Evolutionary conservation across 2,113 vertebrate genomes (phyloP).

Genomic region (Clinocottus analis): DNA sequence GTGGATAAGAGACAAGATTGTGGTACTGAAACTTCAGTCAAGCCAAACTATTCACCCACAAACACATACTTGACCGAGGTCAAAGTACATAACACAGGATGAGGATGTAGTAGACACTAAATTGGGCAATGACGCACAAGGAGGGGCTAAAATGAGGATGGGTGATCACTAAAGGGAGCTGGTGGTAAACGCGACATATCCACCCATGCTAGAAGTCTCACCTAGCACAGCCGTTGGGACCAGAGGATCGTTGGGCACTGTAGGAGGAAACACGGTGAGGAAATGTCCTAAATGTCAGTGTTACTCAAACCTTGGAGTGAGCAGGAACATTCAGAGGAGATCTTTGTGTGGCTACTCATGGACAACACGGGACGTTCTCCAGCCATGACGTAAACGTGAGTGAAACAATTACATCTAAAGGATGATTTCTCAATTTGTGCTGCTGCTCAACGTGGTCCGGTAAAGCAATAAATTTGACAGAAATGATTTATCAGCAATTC

Average conservation of each 20-base stretch:
- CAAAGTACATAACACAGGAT: not conserved
- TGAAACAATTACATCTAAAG: not conserved
- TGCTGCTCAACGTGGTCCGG: not conserved
- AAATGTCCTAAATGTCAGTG: conserved; percentile 36
- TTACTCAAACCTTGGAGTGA: not conserved
- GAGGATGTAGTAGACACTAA: conserved; percentile 20
- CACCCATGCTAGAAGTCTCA: conserved; percentile 85
- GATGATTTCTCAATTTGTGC: not conserved
- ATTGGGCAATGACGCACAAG: conserved; percentile 10
- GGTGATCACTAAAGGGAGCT: conserved; percentile 41
- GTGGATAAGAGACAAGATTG: not conserved
- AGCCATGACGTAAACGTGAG: not conserved
- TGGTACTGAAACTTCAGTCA: conserved; percentile 9
- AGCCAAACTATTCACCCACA: conserved; percentile 23
- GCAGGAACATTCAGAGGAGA: not conserved
- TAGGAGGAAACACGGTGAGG: conserved; percentile 90
- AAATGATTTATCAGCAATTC: not conserved
- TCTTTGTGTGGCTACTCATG: too few species aligned
- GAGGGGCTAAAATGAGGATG: conserved; percentile 67
- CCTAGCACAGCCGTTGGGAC: conserved; percentile 99
- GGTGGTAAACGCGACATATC: conserved; percentile 47
- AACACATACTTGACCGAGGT: not conserved
- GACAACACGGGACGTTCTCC: not conserved
- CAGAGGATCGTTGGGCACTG: conserved; percentile 99
- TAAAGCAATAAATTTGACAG: not conserved